Evolutionary conservation across 2,888 invertebrate genomes (phyloP).

Genomic region (Sceliomorpha sp.): DNA sequence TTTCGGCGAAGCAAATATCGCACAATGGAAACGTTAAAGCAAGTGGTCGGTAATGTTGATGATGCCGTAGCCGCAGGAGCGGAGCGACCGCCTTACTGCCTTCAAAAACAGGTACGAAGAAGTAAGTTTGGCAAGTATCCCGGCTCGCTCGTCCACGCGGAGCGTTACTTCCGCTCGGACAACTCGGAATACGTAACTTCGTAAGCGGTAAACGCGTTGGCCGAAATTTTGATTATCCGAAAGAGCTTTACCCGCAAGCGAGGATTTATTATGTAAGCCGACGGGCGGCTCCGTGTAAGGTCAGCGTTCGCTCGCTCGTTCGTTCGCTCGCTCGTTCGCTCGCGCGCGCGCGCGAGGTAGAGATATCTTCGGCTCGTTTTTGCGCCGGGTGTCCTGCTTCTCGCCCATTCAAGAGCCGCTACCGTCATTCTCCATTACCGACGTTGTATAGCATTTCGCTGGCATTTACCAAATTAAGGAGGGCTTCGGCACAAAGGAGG

Average conservation of each 20-base stretch:
- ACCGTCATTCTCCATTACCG: slow-evolving; percentile 49
- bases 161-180: slow-evolving; percentile 57
- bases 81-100: slow-evolving; percentile 11
- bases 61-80: slow-evolving; percentile 10
- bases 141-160: slow-evolving; percentile 52
- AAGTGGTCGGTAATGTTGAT: slow-evolving; percentile 28
- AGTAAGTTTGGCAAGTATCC: slow-evolving; percentile 56
- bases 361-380: slow-evolving; percentile 62
- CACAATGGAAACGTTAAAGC: slow-evolving; percentile 18
- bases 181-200: slow-evolving; percentile 42
- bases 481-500: slow-evolving; percentile 63
- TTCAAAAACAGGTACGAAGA: slow-evolving; percentile 39
- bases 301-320: slow-evolving; percentile 24
- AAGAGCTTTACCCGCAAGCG: slow-evolving; percentile 31
- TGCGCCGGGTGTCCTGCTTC: slow-evolving; percentile 80
- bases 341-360: not conserved
- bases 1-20: slow-evolving; percentile 13
- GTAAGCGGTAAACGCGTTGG: slow-evolving; percentile 29
- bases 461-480: slow-evolving; percentile 77
- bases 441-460: slow-evolving; percentile 69
- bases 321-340: slow-evolving; percentile 22
- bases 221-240: slow-evolving; percentile 54
- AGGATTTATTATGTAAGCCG: slow-evolving; percentile 41
- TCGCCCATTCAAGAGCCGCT: slow-evolving; percentile 50
- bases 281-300: slow-evolving; percentile 27